Evolutionary conservation across 30 jellyfish, hydroid and myxozoan genomes (phyloP), one percentile per base, ranked within the genome.

Genomic region (Turritopsis dohrnii): DNA sequence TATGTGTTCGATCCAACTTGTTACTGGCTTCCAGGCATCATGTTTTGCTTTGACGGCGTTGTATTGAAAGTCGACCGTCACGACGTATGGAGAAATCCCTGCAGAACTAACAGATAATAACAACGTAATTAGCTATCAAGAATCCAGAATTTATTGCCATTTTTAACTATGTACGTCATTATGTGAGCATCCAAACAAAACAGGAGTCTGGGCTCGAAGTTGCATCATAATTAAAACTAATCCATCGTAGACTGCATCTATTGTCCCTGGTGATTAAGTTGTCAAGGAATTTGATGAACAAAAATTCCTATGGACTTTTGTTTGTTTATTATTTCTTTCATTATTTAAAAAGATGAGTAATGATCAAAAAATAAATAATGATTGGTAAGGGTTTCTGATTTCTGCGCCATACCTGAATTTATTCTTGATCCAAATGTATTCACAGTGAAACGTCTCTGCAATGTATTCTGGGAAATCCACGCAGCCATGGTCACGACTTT

Each of bases 401-500:
- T 41, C 60, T 13, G 60, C 60, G 27, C 18, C n/a, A 74, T 74
- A 74, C 83, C 83, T 74, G 83, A 74, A 74, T 23, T n/a, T 27
- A 52, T 74, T 74, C 41, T 74, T 74, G 65, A 74, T 9, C 83
- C 83, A 74, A 8, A 74, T 74, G 24, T 74, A 8, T 21, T n/a
- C 65, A 4, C 83, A 74, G 21, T 29, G 65, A 29, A n/a, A 26
- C 24, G 83, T 22, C 24, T 74, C 65, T 24, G 28, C 83, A 52
- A 24, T 22, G 23, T 74, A 16, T 26, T 74, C 54, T 74, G 54
- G 54, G 65, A 74, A 74, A n/a, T 74, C 83, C 13, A 19, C 65
- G 65, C 83, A 74, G 16, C 83, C 83, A 29, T 74, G 83, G 41
- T 74, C 83, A 19, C 77, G 77, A n/a, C 31, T 69, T 27, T 69